Evolutionary conservation across 2,113 vertebrate genomes (phyloP).

Genomic region (Odontesthes bonariensis): DNA sequence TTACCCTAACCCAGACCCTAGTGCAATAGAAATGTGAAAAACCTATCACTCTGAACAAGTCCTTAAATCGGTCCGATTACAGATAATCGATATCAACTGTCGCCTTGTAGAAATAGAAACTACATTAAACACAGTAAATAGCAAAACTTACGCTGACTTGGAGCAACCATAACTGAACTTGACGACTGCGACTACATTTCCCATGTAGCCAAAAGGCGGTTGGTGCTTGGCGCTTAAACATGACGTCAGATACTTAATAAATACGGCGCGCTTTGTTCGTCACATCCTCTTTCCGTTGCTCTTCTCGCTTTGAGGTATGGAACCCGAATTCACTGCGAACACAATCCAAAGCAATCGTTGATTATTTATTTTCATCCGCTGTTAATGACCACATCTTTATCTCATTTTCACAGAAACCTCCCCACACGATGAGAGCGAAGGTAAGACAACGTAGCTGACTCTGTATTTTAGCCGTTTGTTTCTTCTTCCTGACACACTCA

Average conservation of each 20-base stretch:
- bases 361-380: constrained; percentile 50
- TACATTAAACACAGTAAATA: no score
- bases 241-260: constrained; percentile 32
- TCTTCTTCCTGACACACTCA: not conserved
- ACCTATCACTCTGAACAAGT: no score
- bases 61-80: no score
- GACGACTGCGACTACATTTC: constrained; percentile 54
- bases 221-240: constrained; percentile 34
- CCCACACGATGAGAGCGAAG: constrained; percentile 93
- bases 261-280: constrained; percentile 35
- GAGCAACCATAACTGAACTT: no score
- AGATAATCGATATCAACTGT: no score
- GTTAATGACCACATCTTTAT: constrained; percentile 20
- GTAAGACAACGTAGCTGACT: constrained; percentile 56
- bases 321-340: rapidly evolving
- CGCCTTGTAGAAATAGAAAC: no score
- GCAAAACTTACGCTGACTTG: no score
- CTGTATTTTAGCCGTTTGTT: not conserved
- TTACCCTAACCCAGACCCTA: no score
- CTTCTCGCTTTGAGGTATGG: constrained; percentile 67
- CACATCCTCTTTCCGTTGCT: constrained; percentile 79
- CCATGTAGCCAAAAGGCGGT: not conserved
- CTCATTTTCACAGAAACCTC: constrained; percentile 72
- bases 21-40: no score
- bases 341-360: constrained; percentile 76